Percentiles rank a stretch among this genome's conserved stretches.
phyloP scores from a whole-genome alignment of 2,888 invertebrate species.

The Epistrophella euchroma region DNA sequence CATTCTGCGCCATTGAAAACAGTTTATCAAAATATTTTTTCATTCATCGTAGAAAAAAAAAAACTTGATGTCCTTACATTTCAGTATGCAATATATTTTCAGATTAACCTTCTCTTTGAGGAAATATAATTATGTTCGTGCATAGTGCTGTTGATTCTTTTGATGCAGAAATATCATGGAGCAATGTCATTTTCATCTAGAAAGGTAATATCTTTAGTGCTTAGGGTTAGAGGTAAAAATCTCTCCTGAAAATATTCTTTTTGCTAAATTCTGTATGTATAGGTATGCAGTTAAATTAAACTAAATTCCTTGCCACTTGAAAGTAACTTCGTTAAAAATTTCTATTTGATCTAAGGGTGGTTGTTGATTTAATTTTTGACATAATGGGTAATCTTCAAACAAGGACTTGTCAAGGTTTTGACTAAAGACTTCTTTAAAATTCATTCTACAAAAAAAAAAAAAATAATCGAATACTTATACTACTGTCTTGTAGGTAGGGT shows the following conservation, averaged over 20 bases:
- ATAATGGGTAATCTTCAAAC: not conserved
- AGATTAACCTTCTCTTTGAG: not conserved
- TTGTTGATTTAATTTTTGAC: not conserved
- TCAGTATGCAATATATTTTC: not conserved
- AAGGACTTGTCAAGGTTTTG: not conserved
- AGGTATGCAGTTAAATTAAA: not conserved
- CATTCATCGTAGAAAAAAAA: no score
- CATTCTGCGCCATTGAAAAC: no score
- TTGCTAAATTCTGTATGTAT: not conserved
- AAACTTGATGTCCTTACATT: no score
- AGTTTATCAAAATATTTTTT: no score
- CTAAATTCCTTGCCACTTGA: conserved; percentile 18
- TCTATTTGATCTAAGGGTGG: not conserved
- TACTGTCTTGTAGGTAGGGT: no score
- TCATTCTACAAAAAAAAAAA: no score
- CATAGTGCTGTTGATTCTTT: not conserved
- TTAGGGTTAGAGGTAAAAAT: conserved; percentile 11
- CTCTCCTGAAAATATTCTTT: not conserved
- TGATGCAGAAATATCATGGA: conserved; percentile 13
- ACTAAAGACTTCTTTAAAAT: not conserved
- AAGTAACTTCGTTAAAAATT: not conserved
- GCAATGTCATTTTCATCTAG: conserved; percentile 32
- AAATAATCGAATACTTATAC: no score
- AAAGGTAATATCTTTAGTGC: conserved; percentile 21
- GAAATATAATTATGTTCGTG: conserved; percentile 2